These are phyloP conservation scores for Platypus cylindrus DNA, from an alignment of 2,888 invertebrate genomes.

Conservation along the genomic window DNA sequence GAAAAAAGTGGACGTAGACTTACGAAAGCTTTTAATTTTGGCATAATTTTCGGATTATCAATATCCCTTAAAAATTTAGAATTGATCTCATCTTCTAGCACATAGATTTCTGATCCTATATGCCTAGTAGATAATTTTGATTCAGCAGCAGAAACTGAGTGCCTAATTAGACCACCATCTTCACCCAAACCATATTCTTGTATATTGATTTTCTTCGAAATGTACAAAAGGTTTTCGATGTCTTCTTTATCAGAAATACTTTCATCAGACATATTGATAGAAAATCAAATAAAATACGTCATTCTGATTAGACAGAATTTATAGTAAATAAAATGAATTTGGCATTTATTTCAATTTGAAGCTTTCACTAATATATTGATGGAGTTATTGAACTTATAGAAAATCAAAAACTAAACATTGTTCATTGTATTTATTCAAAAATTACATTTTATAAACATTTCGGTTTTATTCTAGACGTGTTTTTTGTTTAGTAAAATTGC, in stretches of 20 bases:
- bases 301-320: too few species aligned
- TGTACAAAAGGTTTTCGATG: conserved; percentile 20
- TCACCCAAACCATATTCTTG: conserved; percentile 17
- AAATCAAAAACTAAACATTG: too few species aligned
- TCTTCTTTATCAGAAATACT: conserved; percentile 20
- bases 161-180: conserved; percentile 7
- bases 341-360: too few species aligned
- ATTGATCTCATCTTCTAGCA: conserved; percentile 8
- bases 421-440: too few species aligned
- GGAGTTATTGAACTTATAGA: too few species aligned
- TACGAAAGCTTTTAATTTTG: conserved; percentile 20
- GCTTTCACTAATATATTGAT: too few species aligned
- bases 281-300: too few species aligned
- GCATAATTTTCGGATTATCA: conserved; percentile 15
- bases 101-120: conserved; percentile 7
- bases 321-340: too few species aligned
- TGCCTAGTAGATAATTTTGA: conserved; percentile 6
- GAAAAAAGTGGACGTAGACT: conserved; percentile 8
- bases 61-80: conserved; percentile 9
- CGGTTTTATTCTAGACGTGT: too few species aligned
- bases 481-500: too few species aligned
- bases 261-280: conserved; percentile 20
- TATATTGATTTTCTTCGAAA: conserved; percentile 18
- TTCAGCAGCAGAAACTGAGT: conserved; percentile 5
- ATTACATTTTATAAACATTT: too few species aligned